phyloP scores from a whole-genome alignment of 2,797 vertebrate species.

The Pangasius larnaudii region DNA sequence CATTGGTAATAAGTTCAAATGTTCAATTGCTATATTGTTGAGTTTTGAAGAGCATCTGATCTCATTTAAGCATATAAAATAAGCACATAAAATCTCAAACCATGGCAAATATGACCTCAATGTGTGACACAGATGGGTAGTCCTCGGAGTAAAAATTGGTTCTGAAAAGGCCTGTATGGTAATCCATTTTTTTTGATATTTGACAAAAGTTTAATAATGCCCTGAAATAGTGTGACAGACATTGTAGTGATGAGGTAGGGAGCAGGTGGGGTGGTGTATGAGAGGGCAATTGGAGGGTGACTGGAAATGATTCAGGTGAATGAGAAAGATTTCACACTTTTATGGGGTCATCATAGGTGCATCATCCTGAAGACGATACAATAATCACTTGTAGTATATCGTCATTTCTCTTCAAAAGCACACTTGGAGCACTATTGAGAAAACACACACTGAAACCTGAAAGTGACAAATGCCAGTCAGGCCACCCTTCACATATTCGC shows the following conservation, averaged over 20 bases:
- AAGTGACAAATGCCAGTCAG: background rate
- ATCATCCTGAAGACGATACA: constrained; percentile 20
- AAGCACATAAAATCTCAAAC: constrained; percentile 36
- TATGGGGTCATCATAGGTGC: constrained; percentile 9
- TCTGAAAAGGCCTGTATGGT: background rate
- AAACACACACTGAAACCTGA: background rate
- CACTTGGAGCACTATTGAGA: background rate
- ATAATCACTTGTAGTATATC: constrained; percentile 25
- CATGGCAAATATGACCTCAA: constrained; percentile 54
- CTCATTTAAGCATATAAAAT: constrained; percentile 42
- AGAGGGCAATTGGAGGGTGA: constrained; percentile 11
- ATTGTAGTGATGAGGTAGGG: constrained; percentile 10
- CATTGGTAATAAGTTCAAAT: background rate
- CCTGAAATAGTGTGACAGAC: constrained; percentile 34
- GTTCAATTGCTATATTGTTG: background rate
- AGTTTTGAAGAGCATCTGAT: background rate
- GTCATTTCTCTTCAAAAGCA: constrained; percentile 22
- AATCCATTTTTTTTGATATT: background rate
- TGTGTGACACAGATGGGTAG: constrained; percentile 2
- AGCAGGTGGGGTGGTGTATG: background rate
- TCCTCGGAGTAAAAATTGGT: background rate
- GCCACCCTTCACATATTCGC: background rate
- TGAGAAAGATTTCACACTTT: constrained; percentile 30
- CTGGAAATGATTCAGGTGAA: constrained; percentile 8
- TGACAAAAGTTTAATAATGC: constrained; percentile 15